These are phyloP conservation scores for Oxystoma pomonae DNA, from an alignment of 2,888 invertebrate species.

Conservation along the genomic window DNA sequence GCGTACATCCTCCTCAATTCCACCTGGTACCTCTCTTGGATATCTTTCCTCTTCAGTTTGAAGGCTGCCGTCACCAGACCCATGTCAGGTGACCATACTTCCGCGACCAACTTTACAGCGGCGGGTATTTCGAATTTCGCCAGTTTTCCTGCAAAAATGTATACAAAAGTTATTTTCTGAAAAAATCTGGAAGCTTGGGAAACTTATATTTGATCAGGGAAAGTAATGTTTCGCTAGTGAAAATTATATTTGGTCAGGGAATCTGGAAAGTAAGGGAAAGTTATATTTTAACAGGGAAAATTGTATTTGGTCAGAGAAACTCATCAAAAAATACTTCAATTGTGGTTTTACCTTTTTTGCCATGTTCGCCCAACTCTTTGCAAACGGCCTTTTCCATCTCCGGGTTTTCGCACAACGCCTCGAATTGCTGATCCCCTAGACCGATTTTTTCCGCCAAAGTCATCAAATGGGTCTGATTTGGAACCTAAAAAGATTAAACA, in stretches of 20 bases:
- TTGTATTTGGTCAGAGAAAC: too few relatives aligned
- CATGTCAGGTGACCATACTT: constrained; percentile 97
- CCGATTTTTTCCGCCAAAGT: constrained; percentile 70
- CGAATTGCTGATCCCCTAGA: constrained; percentile 55
- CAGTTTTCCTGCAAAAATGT: constrained; percentile 68
- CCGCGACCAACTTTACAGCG: constrained; percentile 81
- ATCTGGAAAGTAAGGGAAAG: too few relatives aligned
- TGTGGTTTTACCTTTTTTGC: constrained; percentile 69
- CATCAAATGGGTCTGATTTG: constrained; percentile 66
- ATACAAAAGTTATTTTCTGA: too few relatives aligned
- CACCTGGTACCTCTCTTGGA: constrained; percentile 88
- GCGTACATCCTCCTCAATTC: constrained; percentile 94
- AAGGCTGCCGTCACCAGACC: constrained; percentile 97
- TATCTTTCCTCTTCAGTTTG: constrained; percentile 95
- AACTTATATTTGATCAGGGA: too few relatives aligned
- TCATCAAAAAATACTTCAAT: neutral
- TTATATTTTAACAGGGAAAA: too few relatives aligned
- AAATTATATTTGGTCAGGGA: too few relatives aligned
- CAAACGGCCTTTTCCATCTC: constrained; percentile 76
- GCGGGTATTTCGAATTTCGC: constrained; percentile 91
- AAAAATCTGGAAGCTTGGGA: too few relatives aligned
- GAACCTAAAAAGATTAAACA: constrained; percentile 44
- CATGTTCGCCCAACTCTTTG: constrained; percentile 77
- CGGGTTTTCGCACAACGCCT: constrained; percentile 71
- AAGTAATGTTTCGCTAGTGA: too few relatives aligned